phyloP scores from a whole-genome alignment of 2,888 invertebrate species.

The Gymnosoma rotundatum region DNA sequence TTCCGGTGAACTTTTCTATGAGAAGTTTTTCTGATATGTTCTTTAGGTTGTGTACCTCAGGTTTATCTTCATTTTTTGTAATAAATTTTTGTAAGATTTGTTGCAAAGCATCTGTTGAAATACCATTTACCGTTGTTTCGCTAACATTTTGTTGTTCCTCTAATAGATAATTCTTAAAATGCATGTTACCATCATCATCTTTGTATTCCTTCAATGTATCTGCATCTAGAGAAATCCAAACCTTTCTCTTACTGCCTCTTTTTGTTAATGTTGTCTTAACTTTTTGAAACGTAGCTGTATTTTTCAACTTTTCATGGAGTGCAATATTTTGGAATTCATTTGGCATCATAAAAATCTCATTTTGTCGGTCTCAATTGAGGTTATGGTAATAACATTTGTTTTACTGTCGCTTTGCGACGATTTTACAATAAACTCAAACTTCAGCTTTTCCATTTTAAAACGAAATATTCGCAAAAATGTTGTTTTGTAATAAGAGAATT shows the following conservation, averaged over 20 bases:
- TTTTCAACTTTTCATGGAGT: slow-evolving; percentile 33
- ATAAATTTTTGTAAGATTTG: slow-evolving; percentile 37
- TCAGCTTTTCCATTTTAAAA: slow-evolving; percentile 42
- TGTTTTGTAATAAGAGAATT: slow-evolving; percentile 22
- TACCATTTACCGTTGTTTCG: slow-evolving; percentile 15
- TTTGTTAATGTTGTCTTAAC: slow-evolving; percentile 50
- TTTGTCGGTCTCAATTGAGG: slow-evolving; percentile 50
- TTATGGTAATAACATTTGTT: slow-evolving; percentile 47
- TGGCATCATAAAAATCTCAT: slow-evolving; percentile 32
- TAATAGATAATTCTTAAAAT: slow-evolving; percentile 36
- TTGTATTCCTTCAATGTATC: slow-evolving; percentile 33
- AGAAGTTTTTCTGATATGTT: slow-evolving; percentile 45
- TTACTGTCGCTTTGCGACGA: slow-evolving; percentile 38
- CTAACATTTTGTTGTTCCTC: slow-evolving; percentile 21
- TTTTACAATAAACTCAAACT: slow-evolving; percentile 45
- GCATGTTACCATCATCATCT: slow-evolving; percentile 37
- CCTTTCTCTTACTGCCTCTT: slow-evolving; percentile 43
- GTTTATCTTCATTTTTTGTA: slow-evolving; percentile 19
- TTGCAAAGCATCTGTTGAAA: slow-evolving; percentile 35
- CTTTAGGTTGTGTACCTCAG: slow-evolving; percentile 32
- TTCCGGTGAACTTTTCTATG: slow-evolving; percentile 42
- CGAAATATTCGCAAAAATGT: slow-evolving; percentile 38
- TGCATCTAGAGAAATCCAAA: slow-evolving; percentile 48
- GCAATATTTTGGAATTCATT: slow-evolving; percentile 22
- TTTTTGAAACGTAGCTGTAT: slow-evolving; percentile 42